Base-by-base conservation (phyloP, 2,888 invertebrate species). In the Mesoligia furuncula region DNA sequence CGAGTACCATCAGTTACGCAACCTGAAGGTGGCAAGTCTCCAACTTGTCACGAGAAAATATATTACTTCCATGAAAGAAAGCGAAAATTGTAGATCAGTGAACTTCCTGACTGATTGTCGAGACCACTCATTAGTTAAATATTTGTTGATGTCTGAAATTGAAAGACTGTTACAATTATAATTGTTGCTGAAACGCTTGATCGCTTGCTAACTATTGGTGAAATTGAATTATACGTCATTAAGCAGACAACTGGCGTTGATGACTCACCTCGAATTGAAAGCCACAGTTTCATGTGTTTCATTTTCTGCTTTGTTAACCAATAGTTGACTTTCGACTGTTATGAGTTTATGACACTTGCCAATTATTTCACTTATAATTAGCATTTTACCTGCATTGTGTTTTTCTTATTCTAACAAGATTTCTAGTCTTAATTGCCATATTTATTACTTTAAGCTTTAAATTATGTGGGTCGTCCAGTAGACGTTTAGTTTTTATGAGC, bases 61-160 rank as follows among this genome's bases (percentile, higher is more conserved):
- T 91, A 92, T 91, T 87, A 84, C 90, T 91, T 92, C 90, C 91
- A 90, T 92, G 92, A 92, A 93, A 93, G 90, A 93, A 93, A 93
- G 90, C 85, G 86, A 91, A 91, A 91, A 92, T 88, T 86, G 83
- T 87, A 86, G 90, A 91, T 90, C 86, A 88, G 72, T 88, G 88
- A 91, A 89, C 91, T 89, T 85, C 85, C 88, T 85, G 70, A 76
- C 80, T 80, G 85, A 83, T 88, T 90, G 85, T 86, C 89, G 87
- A 62, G 51, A 76, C 72, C 76, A 70, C 71, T 85, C 85, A 85
- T 90, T 85, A 86, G 88, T 89, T 85, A 77, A 86, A 88, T 83
- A 78, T 81, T 85, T 73, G 83, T 86, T 85, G 73, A 71, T 76
- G 45, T 69, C 74, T 73, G 57, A 76, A 79, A 77, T 78, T 80